Percentiles rank a stretch among this genome's conserved stretches.
phyloP scores from a whole-genome alignment of 2,888 invertebrate species.

The Brachynemurus nebulosus region DNA sequence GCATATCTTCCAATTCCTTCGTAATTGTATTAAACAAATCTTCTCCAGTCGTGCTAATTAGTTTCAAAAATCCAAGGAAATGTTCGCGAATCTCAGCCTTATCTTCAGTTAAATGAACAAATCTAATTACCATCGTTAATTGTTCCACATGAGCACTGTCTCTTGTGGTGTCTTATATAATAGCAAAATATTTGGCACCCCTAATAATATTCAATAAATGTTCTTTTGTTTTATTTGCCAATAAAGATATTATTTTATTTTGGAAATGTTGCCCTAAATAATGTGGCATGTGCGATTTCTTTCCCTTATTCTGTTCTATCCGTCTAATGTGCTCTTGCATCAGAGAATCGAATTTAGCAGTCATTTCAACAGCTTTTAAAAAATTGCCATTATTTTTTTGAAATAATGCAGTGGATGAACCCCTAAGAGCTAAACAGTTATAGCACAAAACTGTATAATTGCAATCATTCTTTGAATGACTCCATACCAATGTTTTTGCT shows the following conservation, averaged over 20 bases:
- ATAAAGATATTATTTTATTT: slow-evolving; percentile 17
- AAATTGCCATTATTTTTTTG: slow-evolving; percentile 16
- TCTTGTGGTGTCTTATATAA: slow-evolving; percentile 1
- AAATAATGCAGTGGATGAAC: slow-evolving; percentile 11
- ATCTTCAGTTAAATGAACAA: background rate
- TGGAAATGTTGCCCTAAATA: slow-evolving; percentile 1
- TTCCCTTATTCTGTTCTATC: slow-evolving; percentile 3
- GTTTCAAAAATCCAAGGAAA: slow-evolving; percentile 3
- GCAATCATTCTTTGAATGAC: slow-evolving; percentile 15
- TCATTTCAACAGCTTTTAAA: slow-evolving; percentile 16
- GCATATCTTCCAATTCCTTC: slow-evolving; percentile 11
- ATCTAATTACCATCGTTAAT: slow-evolving; percentile 1
- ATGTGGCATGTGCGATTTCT: slow-evolving; percentile 3
- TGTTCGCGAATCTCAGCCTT: background rate
- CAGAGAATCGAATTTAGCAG: slow-evolving; percentile 16
- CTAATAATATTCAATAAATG: slow-evolving; percentile 11
- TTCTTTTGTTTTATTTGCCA: slow-evolving; percentile 16
- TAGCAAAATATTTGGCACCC: slow-evolving; percentile 2
- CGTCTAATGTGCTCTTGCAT: slow-evolving; percentile 15
- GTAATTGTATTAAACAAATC: slow-evolving; percentile 8
- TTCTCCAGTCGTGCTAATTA: slow-evolving; percentile 12
- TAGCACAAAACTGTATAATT: slow-evolving; percentile 15
- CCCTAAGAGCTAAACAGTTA: slow-evolving; percentile 15
- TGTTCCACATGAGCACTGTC: slow-evolving; percentile 3
- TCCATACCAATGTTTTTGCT: slow-evolving; percentile 15